Percentiles rank a stretch among this genome's conserved stretches.
Conservation (phyloP, 2,888 invertebrate genomes). For the Lithophane socia region DNA sequence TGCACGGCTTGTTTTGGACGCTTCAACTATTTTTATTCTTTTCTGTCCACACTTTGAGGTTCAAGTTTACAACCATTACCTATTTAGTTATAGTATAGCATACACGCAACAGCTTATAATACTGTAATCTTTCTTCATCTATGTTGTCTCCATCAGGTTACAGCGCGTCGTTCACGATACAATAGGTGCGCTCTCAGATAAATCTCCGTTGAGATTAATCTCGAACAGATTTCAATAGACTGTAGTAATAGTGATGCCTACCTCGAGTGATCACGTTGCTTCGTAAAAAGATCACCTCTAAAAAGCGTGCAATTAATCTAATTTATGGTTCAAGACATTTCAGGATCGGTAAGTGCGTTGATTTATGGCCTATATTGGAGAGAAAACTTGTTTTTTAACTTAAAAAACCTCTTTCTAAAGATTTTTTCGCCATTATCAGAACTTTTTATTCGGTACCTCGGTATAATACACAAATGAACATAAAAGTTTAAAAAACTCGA, state of each 20-base stretch:
- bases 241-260: slow-evolving; percentile 1
- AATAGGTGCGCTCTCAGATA: not conserved
- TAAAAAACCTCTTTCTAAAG: not conserved
- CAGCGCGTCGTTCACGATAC: not conserved
- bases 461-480: slow-evolving; percentile 20
- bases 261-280: slow-evolving; percentile 9
- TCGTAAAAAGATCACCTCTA: slow-evolving; percentile 7
- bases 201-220: slow-evolving; percentile 13
- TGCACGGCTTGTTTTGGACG: not conserved
- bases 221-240: slow-evolving; percentile 39
- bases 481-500: slow-evolving; percentile 18
- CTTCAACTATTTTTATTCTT: not conserved
- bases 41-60: not conserved
- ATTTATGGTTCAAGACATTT: not conserved
- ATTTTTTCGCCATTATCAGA: not conserved
- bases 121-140: slow-evolving; percentile 1
- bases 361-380: not conserved
- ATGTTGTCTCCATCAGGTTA: slow-evolving; percentile 1
- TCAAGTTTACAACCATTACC: slow-evolving; percentile 10
- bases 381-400: not conserved
- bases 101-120: not conserved
- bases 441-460: slow-evolving; percentile 4
- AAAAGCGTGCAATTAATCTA: slow-evolving; percentile 8
- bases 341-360: not conserved
- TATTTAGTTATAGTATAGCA: not conserved